A percentile compares a stretch with the other conserved stretches of the same genome.
phyloP scores from a whole-genome alignment of 2,113 vertebrate species.

The Pterocles orientalis region DNA sequence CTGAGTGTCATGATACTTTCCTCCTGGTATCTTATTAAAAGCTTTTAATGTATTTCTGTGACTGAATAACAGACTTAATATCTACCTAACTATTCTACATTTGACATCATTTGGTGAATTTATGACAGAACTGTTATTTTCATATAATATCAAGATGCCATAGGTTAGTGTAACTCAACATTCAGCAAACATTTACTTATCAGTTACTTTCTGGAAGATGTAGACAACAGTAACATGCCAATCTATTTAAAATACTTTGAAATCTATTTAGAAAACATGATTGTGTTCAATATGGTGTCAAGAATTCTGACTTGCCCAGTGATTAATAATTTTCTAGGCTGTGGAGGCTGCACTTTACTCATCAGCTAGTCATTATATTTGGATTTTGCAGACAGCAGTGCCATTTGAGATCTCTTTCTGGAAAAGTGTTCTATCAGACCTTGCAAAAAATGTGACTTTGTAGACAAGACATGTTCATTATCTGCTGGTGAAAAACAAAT shows the following conservation, averaged over 20 bases:
- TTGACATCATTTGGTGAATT: background rate
- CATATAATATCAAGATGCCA: accelerated
- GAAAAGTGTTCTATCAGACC: background rate
- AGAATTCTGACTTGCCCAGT: background rate
- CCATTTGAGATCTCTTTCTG: background rate
- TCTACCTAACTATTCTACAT: background rate
- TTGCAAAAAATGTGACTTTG: background rate
- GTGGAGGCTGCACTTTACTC: background rate
- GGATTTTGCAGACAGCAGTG: background rate
- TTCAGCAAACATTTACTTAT: background rate
- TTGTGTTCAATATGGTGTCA: background rate
- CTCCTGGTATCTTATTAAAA: background rate
- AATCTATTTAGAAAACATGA: background rate
- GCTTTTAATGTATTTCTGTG: background rate
- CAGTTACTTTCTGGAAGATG: background rate
- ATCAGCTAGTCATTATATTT: background rate
- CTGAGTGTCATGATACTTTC: background rate
- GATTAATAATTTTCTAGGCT: background rate
- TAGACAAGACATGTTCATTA: background rate
- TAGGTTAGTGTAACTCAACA: background rate
- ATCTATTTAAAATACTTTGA: background rate
- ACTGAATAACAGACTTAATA: background rate
- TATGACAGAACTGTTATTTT: background rate
- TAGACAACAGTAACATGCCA: background rate
- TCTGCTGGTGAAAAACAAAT: background rate